A percentile compares a stretch with the other conserved stretches of the same genome.
These are phyloP conservation scores for Yponomeuta malinellus DNA, from an alignment of 2,888 invertebrate species.

Conservation along the genomic window DNA sequence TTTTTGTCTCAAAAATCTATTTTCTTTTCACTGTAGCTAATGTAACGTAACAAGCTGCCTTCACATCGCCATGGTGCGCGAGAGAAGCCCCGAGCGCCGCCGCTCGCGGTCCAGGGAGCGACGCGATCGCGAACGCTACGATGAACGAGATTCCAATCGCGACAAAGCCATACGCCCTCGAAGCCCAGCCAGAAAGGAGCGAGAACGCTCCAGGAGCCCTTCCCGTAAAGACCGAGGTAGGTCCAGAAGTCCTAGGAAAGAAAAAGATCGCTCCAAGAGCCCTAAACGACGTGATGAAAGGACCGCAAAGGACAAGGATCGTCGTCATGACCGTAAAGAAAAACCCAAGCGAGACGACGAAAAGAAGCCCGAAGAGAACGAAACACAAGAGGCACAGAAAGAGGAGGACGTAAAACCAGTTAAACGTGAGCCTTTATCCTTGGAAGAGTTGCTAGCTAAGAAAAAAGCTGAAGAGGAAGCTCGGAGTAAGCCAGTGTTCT, in stretches of 20 bases:
- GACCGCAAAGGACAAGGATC: constrained; percentile 48
- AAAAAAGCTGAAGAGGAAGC: constrained; percentile 97
- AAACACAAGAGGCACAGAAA: constrained; percentile 50
- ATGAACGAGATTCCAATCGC: constrained; percentile 58
- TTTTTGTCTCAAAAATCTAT: neutral
- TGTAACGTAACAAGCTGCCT: neutral
- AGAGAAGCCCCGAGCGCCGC: constrained; percentile 58
- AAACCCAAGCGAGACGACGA: constrained; percentile 51
- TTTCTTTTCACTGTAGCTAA: neutral
- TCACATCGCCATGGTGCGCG: constrained; percentile 45
- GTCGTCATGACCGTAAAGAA: constrained; percentile 60
- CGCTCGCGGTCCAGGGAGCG: constrained; percentile 63
- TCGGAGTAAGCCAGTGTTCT: constrained; percentile 96
- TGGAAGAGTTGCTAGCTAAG: constrained; percentile 96
- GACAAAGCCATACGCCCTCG: constrained; percentile 58
- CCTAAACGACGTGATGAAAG: constrained; percentile 56
- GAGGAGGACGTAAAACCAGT: constrained; percentile 56
- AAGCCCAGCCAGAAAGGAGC: constrained; percentile 51
- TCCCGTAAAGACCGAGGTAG: constrained; percentile 30
- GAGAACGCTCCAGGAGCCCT: constrained; percentile 43
- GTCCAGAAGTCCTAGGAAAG: constrained; percentile 24
- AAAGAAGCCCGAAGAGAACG: constrained; percentile 51
- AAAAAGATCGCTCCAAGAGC: constrained; percentile 49
- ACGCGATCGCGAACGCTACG: constrained; percentile 60
- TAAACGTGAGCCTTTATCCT: constrained; percentile 89